phyloP scores from a whole-genome alignment of 1,140 invertebrate genomes.

The Hermetia illucens region DNA sequence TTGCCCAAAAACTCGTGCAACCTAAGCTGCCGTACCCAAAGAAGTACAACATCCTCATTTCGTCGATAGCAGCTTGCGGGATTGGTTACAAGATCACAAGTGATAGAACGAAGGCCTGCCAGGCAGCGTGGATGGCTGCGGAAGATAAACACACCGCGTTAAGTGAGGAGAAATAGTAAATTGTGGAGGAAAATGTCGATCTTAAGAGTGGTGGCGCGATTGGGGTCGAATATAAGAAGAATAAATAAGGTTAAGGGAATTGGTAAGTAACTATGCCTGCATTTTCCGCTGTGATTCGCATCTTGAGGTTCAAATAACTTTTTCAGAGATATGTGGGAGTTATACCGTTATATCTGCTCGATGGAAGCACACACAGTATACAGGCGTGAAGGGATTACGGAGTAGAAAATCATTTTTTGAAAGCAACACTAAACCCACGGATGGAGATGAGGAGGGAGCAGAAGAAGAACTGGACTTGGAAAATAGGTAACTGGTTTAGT shows the following conservation, averaged over 20 bases:
- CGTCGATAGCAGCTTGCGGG: conserved; percentile 22
- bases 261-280: no score
- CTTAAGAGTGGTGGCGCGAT: background rate
- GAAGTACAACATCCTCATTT: conserved; percentile 29
- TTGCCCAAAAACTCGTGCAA: conserved; percentile 29
- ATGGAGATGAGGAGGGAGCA: background rate
- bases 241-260: no score
- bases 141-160: conserved; percentile 34
- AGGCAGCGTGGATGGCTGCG: conserved; percentile 34
- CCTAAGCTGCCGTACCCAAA: conserved; percentile 25
- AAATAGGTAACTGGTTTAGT: conserved; percentile 21
- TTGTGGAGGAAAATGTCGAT: background rate
- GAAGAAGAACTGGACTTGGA: conserved; percentile 14
- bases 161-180: conserved; percentile 12
- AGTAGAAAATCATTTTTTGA: no score
- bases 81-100: conserved; percentile 31
- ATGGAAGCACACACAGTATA: conserved; percentile 20
- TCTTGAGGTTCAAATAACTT: no score
- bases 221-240: no score
- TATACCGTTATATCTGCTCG: conserved; percentile 7
- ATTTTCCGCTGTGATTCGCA: no score
- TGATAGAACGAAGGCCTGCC: conserved; percentile 29
- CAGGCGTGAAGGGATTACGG: conserved; percentile 24
- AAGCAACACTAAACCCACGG: background rate
- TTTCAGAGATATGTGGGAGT: no score